Evolutionary conservation across 2,888 invertebrate genomes (phyloP).

Genomic region (Smittia aterrima): DNA sequence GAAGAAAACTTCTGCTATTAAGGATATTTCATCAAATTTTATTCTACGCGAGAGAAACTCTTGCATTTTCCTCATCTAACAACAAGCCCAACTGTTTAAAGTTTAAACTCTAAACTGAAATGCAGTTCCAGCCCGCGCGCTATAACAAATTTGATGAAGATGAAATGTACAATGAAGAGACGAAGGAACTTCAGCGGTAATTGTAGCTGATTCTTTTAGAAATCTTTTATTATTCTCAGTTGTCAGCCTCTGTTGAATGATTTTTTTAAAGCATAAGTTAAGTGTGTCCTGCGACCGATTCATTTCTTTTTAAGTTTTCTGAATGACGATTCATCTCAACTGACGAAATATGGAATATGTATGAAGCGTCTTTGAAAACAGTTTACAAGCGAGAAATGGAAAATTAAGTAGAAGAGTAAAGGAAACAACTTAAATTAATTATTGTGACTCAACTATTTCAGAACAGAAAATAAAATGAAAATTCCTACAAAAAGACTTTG

Average conservation of each 20-base stretch:
- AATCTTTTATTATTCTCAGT: too few relatives aligned
- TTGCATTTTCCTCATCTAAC: not conserved
- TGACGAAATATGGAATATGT: too few relatives aligned
- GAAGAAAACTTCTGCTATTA: not conserved
- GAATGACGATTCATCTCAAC: too few relatives aligned
- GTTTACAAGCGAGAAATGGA: not conserved
- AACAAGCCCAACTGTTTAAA: not conserved
- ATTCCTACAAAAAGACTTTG: not conserved
- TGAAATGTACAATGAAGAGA: not conserved
- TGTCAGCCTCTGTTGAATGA: too few relatives aligned
- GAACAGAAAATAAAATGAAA: not conserved
- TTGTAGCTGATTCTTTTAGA: too few relatives aligned
- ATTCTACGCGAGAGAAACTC: not conserved
- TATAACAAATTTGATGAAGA: not conserved
- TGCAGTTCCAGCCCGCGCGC: not conserved
- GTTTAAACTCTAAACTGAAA: slow-evolving; percentile 44
- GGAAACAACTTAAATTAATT: slow-evolving; percentile 6
- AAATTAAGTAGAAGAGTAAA: not conserved
- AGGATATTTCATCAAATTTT: not conserved
- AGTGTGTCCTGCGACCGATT: not conserved
- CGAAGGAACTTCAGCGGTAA: not conserved
- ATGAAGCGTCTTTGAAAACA: too few relatives aligned
- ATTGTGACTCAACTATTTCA: not conserved
- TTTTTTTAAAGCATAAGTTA: too few relatives aligned
- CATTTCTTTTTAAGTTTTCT: not conserved